Conservation (phyloP, 2,888 invertebrate species). For the Hylaea fasciaria region DNA sequence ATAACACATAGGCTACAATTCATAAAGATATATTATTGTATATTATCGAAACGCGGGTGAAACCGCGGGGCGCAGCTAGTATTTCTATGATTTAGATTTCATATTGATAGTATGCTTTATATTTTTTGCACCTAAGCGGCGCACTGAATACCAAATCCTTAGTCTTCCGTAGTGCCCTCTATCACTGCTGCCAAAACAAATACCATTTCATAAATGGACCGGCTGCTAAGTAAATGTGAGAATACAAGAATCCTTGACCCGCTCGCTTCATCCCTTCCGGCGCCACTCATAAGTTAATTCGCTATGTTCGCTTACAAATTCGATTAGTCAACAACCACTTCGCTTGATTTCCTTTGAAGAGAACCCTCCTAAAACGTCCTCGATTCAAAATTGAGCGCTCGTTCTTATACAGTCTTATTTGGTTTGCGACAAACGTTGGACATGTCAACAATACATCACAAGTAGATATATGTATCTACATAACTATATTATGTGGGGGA, state of each 20-base stretch:
- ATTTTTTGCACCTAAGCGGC: too few species aligned
- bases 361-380: not conserved
- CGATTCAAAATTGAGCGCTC: not conserved
- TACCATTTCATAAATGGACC: constrained; percentile 12
- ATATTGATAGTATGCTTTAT: too few species aligned
- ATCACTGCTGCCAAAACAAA: constrained; percentile 1
- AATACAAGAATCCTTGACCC: constrained; percentile 19
- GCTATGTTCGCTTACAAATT: constrained; percentile 43
- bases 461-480: too few species aligned
- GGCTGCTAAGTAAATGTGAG: constrained; percentile 5
- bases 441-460: too few species aligned
- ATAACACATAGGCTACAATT: too few species aligned
- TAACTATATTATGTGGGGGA: too few species aligned
- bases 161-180: not conserved
- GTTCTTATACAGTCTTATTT: not conserved
- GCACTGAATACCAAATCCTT: too few species aligned
- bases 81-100: too few species aligned
- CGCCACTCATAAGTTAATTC: constrained; percentile 39
- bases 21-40: too few species aligned
- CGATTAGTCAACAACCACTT: constrained; percentile 45
- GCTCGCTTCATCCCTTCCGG: constrained; percentile 16
- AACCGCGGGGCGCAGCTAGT: too few species aligned
- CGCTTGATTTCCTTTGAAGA: constrained; percentile 33
- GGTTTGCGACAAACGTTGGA: not conserved
- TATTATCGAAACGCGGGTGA: too few species aligned